A percentile compares a stretch with the other conserved stretches of the same genome.
These are phyloP conservation scores for Drosophila tanythrix DNA, from an alignment of 2,888 invertebrate genomes.

Conservation along the genomic window DNA sequence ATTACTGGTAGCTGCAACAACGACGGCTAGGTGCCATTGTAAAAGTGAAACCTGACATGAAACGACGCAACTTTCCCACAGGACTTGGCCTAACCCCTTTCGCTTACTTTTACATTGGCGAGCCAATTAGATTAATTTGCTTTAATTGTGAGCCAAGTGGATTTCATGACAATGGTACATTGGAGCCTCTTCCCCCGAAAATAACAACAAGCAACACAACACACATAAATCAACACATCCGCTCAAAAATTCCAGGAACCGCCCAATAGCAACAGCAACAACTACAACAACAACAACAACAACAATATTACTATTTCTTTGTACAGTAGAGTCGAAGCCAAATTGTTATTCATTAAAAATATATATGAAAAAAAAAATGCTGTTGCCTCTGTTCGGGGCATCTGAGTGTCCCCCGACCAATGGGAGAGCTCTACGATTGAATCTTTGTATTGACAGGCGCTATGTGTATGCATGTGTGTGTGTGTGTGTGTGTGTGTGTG, in stretches of 20 bases:
- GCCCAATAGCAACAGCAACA: constrained; percentile 46
- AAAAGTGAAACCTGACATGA: constrained; percentile 46
- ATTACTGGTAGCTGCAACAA: constrained; percentile 5
- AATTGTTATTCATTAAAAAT: constrained; percentile 69
- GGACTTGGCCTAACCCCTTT: constrained; percentile 56
- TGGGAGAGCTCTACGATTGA: constrained; percentile 38
- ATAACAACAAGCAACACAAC: constrained; percentile 10
- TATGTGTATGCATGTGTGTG: constrained; percentile 7
- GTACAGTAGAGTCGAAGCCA: constrained; percentile 37
- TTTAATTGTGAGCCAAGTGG: constrained; percentile 57
- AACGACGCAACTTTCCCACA: constrained; percentile 64
- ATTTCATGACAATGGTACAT: constrained; percentile 49
- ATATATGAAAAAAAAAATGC: constrained; percentile 15
- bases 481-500: constrained; percentile 9
- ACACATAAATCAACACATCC: constrained; percentile 79
- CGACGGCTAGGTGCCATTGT: constrained; percentile 25
- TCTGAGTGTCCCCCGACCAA: constrained; percentile 26
- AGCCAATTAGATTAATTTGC: constrained; percentile 61
- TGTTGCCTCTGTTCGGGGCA: constrained; percentile 15
- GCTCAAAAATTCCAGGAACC: constrained; percentile 75
- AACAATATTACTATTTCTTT: constrained; percentile 45
- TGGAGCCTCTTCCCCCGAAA: constrained; percentile 34
- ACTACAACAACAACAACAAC: constrained; percentile 17
- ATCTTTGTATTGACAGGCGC: constrained; percentile 58
- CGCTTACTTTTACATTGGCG: constrained; percentile 1